Evolutionary conservation across 30 jellyfish, hydroid and myxozoan genomes (phyloP), one percentile per base, ranked within the genome.

Genomic region (Nemopilema nomurai): DNA sequence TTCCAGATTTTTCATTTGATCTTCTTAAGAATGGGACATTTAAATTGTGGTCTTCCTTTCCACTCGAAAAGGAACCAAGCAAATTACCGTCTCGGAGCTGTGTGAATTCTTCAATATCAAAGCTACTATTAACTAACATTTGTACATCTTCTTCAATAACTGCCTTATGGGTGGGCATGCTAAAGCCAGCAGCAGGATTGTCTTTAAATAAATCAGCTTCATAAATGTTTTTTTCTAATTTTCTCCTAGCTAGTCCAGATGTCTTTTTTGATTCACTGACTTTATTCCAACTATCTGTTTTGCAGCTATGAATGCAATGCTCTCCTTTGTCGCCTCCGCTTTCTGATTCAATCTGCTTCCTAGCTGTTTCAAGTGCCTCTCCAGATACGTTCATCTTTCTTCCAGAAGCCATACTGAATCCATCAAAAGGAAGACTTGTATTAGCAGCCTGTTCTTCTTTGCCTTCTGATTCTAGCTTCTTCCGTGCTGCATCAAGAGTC

Each of bases 401-500:
- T 71, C 97, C 97, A 17, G 82, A 52, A 1, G 88, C 97, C 16
- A 90, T 80, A 26, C 78, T 77, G 68, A 91, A 91, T 26, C 96
- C 97, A 33, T 17, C 41, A 71, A 82, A 90, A 18, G 33, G 18
- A 28, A 18, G 28, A 20, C n/a, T n/a, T n/a, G n/a, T n/a, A n/a
- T n/a, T n/a, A n/a, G n/a, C n/a, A n/a, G n/a, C n/a, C n/a, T n/a
- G n/a, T n/a, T n/a, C n/a, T n/a, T n/a, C n/a, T n/a, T n/a, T n/a
- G n/a, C n/a, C n/a, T n/a, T n/a, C n/a, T n/a, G n/a, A n/a, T n/a
- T 28, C 77, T 33, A 85, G 23, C 25, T 62, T 62, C 41, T 83
- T 49, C 80, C 51, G 31, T 25, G 97, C 97, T 21, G 90, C 90
- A 25, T 79, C 75, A 53, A 89, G 23, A 13, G 97, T 85, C 17